Evolutionary conservation across 92 coral and sea anemone genomes (phyloP).

Genomic region (Pocillopora meandrina): DNA sequence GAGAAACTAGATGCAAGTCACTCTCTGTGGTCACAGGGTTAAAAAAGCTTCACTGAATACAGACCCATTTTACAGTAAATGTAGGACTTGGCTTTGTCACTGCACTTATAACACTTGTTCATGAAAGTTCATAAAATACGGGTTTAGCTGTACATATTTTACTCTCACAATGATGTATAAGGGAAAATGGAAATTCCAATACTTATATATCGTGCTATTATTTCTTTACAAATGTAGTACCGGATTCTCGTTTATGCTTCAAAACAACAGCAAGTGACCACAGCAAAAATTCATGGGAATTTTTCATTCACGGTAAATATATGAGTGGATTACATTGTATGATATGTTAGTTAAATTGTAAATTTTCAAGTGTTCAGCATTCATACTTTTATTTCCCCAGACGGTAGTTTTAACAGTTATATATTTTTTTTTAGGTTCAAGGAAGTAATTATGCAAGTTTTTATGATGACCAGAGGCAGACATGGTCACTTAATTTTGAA

Average conservation of each 20-base stretch:
- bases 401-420: neutral
- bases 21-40: too few relatives aligned
- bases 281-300: slow-evolving; percentile 74
- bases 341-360: neutral
- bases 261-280: slow-evolving; percentile 91
- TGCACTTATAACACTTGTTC: too few relatives aligned
- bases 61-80: too few relatives aligned
- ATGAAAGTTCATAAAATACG: too few relatives aligned
- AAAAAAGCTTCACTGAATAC: too few relatives aligned
- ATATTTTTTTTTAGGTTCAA: slow-evolving; percentile 68
- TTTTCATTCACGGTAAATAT: slow-evolving; percentile 86
- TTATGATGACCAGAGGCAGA: slow-evolving; percentile 94
- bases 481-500: slow-evolving; percentile 96
- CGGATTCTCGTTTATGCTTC: slow-evolving; percentile 85
- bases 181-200: too few relatives aligned
- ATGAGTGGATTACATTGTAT: neutral
- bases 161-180: too few relatives aligned
- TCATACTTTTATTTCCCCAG: neutral
- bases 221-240: slow-evolving; percentile 59
- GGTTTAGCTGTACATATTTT: too few relatives aligned
- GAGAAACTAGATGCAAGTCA: too few relatives aligned
- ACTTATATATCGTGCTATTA: neutral
- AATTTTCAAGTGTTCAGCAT: neutral
- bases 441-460: slow-evolving; percentile 95
- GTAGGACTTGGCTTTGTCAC: too few relatives aligned